Base-by-base conservation (phyloP, 2,113 vertebrate species). In the Cyprinodon variegatus region DNA sequence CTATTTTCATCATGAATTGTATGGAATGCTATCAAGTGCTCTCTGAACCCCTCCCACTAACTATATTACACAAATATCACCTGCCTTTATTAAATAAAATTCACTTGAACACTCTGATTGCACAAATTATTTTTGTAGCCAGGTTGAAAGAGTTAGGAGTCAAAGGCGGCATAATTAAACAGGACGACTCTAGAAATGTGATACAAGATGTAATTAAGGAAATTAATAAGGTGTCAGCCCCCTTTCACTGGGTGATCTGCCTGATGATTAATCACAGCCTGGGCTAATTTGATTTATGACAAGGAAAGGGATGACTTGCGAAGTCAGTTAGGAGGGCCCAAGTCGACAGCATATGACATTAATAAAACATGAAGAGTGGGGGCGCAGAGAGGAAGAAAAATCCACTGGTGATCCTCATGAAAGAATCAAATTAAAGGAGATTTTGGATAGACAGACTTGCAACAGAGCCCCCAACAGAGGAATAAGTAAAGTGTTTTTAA, bases 171-270 rank as follows among this genome's bases (percentile, higher is more conserved):
- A 79, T 93, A 93, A 94, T 95, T 93, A 94, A 87, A 92, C 48
- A 59, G 89, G 89, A 93, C 62, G 77, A 93, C 88, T 94, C 87
- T 82, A 29, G 86, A 93, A 92, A 91, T 88, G 89, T 93, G 91
- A 93, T 95, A 93, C 92, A 90, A 94, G 93, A 93, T 92, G 87
- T 94, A 93, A 95, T 95, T 95, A 94, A 94, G 91, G 82, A 93
- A 94, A 93, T 91, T 91, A 94, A 95, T 94, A 94, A 94, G 93
- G 93, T 93, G 93, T 93, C 94, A 92, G 81, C 86, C 89, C 87
- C 87, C 71, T 93, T 93, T 91, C 88, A 88, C 74, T 76, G 78
- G 79, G 68, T 86, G 83, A 90, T 85, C 78, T 68, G 76, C 75
- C 85, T 79, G 88, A 93, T 92, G 93, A 94, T 94, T 94, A 94